Evolutionary conservation across 2,113 vertebrate species (phyloP).

Genomic region (Apteryx mantelli): DNA sequence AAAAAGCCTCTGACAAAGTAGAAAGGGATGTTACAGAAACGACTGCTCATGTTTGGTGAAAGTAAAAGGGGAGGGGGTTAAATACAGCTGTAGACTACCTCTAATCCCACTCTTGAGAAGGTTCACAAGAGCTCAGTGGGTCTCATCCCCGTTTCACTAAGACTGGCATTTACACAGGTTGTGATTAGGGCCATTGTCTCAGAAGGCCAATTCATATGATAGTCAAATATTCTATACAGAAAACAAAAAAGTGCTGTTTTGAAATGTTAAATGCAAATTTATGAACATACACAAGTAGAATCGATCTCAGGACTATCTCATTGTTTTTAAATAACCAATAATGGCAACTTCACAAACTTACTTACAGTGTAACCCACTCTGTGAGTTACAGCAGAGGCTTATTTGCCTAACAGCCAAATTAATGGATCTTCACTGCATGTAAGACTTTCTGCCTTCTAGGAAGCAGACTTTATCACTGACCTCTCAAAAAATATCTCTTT

Average conservation of each 20-base stretch:
- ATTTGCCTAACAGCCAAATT: not conserved
- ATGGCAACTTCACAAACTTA: not conserved
- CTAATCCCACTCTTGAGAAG: not conserved
- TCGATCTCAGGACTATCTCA: not conserved
- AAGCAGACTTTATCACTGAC: not conserved
- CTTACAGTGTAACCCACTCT: not conserved
- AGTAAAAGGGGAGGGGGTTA: not conserved
- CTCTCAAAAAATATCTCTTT: not conserved
- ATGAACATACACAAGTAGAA: not conserved
- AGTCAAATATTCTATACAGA: not conserved
- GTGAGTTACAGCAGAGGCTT: not conserved
- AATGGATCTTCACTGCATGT: not conserved
- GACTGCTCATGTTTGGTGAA: not conserved
- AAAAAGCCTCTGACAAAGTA: not conserved
- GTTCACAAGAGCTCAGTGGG: no score
- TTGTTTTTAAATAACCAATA: not conserved
- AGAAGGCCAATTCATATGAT: accelerated
- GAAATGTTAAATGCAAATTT: not conserved
- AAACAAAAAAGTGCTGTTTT: not conserved
- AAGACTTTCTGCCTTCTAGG: not conserved
- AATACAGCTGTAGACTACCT: not conserved
- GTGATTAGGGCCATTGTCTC: not conserved
- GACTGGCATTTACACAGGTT: not conserved
- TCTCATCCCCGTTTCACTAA: not conserved
- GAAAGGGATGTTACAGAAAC: not conserved